Percentiles rank a stretch among this genome's conserved stretches.
phyloP scores from a whole-genome alignment of 2,113 vertebrate species.

The Cyphomyrus plagiostoma region DNA sequence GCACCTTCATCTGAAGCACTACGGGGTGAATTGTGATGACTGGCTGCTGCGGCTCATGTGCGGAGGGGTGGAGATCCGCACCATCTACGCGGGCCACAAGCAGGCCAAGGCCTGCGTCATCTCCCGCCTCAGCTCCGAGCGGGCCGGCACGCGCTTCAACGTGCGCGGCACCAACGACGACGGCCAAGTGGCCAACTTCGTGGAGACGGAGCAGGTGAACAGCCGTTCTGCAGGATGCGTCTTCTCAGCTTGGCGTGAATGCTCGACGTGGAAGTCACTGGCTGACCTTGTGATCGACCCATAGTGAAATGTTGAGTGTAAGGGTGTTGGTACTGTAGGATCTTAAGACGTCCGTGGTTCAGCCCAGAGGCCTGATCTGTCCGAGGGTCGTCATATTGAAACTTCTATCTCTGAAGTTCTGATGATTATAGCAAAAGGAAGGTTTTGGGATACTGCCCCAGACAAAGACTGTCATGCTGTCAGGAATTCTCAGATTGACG shows the following conservation, averaged over 20 bases:
- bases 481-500: background rate
- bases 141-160: slow-evolving; percentile 91
- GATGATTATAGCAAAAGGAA: background rate
- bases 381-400: background rate
- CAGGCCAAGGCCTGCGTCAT: slow-evolving; percentile 97
- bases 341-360: background rate
- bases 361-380: background rate
- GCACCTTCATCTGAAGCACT: slow-evolving; percentile 93
- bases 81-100: slow-evolving; percentile 94
- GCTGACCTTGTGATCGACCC: background rate
- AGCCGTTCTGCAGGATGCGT: background rate
- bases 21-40: slow-evolving; percentile 91
- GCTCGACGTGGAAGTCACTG: background rate
- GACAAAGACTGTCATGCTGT: background rate
- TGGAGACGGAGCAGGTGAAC: slow-evolving; percentile 92
- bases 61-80: slow-evolving; percentile 91
- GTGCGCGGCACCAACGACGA: slow-evolving; percentile 95
- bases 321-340: background rate
- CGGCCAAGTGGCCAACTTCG: slow-evolving; percentile 95
- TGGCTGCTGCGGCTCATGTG: slow-evolving; percentile 95
- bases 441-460: background rate
- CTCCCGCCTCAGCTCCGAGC: slow-evolving; percentile 89
- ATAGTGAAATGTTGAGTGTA: background rate
- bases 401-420: background rate
- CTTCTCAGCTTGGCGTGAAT: background rate